Evolutionary conservation across 1,140 invertebrate species (phyloP), one percentile per base, ranked within the genome.

Genomic region (Philotrypesis tridentata): DNA sequence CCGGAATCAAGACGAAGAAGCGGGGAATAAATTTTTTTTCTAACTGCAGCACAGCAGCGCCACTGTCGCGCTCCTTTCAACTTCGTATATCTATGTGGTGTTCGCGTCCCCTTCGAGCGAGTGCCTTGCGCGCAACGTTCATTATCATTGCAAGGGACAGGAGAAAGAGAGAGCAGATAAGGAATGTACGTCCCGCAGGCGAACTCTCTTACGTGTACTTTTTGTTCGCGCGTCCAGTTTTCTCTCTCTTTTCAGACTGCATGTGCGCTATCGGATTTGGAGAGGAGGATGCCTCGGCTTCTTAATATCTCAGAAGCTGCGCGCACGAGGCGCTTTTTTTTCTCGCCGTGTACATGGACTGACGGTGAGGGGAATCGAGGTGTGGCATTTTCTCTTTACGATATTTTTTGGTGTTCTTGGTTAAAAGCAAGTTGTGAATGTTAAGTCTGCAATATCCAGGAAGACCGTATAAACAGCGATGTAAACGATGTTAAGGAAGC

Each of bases 121-220:
- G 21, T 17, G 27, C 31, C n/a, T n/a, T 23, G 72, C 31, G 48
- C 25, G 72, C n/a, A n/a, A n/a, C 33, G 72, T 74, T 74, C 43
- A 74, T 74, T 74, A 74, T 74, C 72, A 60, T 74, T 55, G 43
- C 72, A 74, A 60, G 27, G 48, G 72, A 55, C 17, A 9, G 14
- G 6, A 27, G 27, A 31, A 14, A 6, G n/a, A n/a, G n/a, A n/a
- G n/a, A n/a, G n/a, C n/a, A 74, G 72, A 74, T 74, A 74, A 74
- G 72, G 27, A 60, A 3, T 31, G 25, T 60, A 31, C 37, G 14
- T 63, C 55, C 60, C 8, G n/a, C 25, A 23, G 72, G n/a, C 72
- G 48, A 74, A 33, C 48, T 48, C 48, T n/a, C n/a, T n/a, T n/a
- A n/a, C 11, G 11, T n/a, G 17, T 33, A 12, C n/a, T 14, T 48